Conservation (phyloP, 2,797 vertebrate genomes). For the Sternotherus odoratus region DNA sequence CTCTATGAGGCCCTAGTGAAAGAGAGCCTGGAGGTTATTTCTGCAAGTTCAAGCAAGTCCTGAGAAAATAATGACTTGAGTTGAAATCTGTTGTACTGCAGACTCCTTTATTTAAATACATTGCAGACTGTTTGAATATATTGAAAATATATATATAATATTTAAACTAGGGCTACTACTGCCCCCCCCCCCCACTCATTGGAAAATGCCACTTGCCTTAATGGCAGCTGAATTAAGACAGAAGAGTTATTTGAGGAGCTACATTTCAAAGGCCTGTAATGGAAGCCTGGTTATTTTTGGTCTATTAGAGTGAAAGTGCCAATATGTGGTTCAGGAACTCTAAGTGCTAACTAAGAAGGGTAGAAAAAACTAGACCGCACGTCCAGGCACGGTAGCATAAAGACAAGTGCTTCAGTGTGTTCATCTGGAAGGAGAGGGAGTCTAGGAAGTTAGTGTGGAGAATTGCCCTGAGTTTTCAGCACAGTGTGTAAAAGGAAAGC, state of each 20-base stretch:
- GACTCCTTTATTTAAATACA: neutral
- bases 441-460: neutral
- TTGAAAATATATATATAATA: neutral
- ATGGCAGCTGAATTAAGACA: neutral
- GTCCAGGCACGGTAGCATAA: neutral
- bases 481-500: neutral
- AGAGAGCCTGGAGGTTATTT: neutral
- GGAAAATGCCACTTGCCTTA: neutral
- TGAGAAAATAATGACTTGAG: fast-evolving
- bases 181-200: no score
- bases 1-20: neutral
- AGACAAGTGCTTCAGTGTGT: neutral
- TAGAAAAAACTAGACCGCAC: neutral
- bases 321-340: neutral
- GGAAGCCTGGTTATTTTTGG: neutral
- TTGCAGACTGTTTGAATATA: neutral
- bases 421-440: neutral
- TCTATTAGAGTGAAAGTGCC: neutral
- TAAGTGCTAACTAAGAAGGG: neutral
- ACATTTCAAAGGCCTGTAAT: neutral
- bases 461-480: neutral
- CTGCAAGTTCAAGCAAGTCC: neutral
- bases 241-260: neutral
- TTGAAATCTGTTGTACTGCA: neutral
- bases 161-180: neutral